Evolutionary conservation across 2,888 invertebrate genomes (phyloP).

Genomic region (Graphium colonna): DNA sequence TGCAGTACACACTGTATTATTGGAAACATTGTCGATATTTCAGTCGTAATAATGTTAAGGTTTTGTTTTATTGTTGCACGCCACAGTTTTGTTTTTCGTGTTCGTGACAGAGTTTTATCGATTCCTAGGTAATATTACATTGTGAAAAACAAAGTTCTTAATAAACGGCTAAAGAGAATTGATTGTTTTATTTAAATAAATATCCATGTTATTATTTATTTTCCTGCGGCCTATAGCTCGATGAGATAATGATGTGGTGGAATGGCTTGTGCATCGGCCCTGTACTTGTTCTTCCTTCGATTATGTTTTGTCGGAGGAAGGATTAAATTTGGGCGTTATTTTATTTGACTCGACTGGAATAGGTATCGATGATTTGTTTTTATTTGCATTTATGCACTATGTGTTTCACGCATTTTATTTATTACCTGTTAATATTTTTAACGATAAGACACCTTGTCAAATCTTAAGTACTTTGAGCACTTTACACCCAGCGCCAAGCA

Average conservation of each 20-base stretch:
- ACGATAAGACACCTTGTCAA: too few relatives aligned
- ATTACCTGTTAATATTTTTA: too few relatives aligned
- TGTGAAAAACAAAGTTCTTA: slow-evolving; percentile 71
- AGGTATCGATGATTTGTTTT: too few relatives aligned
- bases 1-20: background rate
- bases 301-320: too few relatives aligned
- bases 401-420: too few relatives aligned
- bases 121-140: slow-evolving; percentile 60
- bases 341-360: too few relatives aligned
- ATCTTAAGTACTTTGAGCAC: too few relatives aligned
- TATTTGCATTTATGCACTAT: too few relatives aligned
- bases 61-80: slow-evolving; percentile 73
- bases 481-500: too few relatives aligned
- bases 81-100: slow-evolving; percentile 69
- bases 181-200: slow-evolving; percentile 33
- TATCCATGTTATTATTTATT: slow-evolving; percentile 13
- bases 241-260: background rate
- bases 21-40: background rate
- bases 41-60: slow-evolving; percentile 27
- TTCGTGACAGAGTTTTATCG: slow-evolving; percentile 74
- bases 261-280: too few relatives aligned
- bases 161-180: slow-evolving; percentile 66
- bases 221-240: background rate
- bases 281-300: too few relatives aligned
- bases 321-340: too few relatives aligned